Conservation (phyloP, 2,888 invertebrate species). For the Subacronicta megacephala region DNA sequence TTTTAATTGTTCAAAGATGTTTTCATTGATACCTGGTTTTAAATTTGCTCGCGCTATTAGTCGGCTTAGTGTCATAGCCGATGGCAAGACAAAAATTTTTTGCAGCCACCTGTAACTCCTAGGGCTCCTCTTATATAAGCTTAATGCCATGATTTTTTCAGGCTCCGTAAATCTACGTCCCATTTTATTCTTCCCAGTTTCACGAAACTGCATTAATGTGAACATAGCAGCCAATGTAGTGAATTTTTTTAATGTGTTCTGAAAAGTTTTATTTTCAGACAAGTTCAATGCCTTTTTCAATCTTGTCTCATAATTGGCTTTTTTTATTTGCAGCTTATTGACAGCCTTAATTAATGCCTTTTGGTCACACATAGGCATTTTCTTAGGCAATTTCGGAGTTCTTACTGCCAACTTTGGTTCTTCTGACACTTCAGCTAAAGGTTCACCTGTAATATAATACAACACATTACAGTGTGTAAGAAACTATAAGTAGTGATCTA, state of each 20-base stretch:
- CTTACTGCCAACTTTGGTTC: neutral
- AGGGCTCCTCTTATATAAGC: conserved; percentile 11
- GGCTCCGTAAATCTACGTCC: neutral
- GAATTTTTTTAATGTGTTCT: neutral
- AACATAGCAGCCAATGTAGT: conserved; percentile 1
- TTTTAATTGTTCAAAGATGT: conserved; percentile 2
- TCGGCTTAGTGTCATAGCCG: conserved; percentile 1
- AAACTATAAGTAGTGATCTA: too few species aligned
- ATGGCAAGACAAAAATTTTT: conserved; percentile 4
- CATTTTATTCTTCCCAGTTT: conserved; percentile 1
- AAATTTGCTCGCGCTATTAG: conserved; percentile 6
- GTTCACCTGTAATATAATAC: conserved; percentile 2
- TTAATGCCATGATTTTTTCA: conserved; percentile 11
- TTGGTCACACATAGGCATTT: conserved; percentile 1
- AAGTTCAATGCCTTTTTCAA: neutral
- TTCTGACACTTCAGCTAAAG: neutral
- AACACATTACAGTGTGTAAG: neutral
- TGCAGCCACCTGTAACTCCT: conserved; percentile 7
- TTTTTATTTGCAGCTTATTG: conserved; percentile 1
- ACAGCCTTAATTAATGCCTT: neutral
- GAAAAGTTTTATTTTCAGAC: neutral
- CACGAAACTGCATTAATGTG: conserved; percentile 2
- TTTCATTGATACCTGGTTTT: conserved; percentile 8
- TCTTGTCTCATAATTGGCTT: neutral
- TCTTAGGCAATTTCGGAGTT: neutral